Evolutionary conservation across 1,140 invertebrate species (phyloP), one percentile per base, ranked within the genome.

Genomic region (Phymastichus coffea): DNA sequence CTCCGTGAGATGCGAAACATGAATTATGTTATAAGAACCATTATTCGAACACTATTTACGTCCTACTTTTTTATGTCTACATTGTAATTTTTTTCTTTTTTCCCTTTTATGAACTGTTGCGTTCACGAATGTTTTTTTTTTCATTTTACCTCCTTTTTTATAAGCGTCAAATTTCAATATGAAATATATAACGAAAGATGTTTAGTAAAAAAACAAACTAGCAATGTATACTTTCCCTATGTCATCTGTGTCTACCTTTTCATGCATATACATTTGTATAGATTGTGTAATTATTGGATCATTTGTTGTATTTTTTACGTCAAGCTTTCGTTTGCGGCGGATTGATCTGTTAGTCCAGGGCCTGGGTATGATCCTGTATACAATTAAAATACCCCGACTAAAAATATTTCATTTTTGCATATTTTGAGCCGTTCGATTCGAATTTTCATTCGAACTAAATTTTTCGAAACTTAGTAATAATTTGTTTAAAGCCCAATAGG

Each of bases 311-410:
- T 55, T 55, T 55, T 35, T 23, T 0, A 4, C 43, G 19, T 8
- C 48, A 4, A 17, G 6, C 10, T 41, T 56, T 51, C 41, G 62
- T 63, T 41, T 58, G 58, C 59, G 69, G 62, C 67, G 69, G 67
- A 73, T 73, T 61, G 68, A 69, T 70, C 53, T n/a, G n/a, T n/a
- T n/a, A n/a, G n/a, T n/a, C n/a, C n/a, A n/a, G n/a, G n/a, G n/a
- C n/a, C n/a, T n/a, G n/a, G n/a, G n/a, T n/a, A n/a, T n/a, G n/a
- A n/a, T n/a, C n/a, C n/a, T n/a, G n/a, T n/a, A n/a, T n/a, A n/a
- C n/a, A n/a, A n/a, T n/a, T n/a, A n/a, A n/a, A n/a, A n/a, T n/a
- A n/a, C n/a, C n/a, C n/a, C n/a, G n/a, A n/a, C n/a, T n/a, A n/a
- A n/a, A n/a, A n/a, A n/a, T n/a, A n/a, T n/a, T n/a, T n/a, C n/a